These are phyloP conservation scores for Enteromius viviparus DNA, from an alignment of 2,797 vertebrate genomes.

Conservation along the genomic window DNA sequence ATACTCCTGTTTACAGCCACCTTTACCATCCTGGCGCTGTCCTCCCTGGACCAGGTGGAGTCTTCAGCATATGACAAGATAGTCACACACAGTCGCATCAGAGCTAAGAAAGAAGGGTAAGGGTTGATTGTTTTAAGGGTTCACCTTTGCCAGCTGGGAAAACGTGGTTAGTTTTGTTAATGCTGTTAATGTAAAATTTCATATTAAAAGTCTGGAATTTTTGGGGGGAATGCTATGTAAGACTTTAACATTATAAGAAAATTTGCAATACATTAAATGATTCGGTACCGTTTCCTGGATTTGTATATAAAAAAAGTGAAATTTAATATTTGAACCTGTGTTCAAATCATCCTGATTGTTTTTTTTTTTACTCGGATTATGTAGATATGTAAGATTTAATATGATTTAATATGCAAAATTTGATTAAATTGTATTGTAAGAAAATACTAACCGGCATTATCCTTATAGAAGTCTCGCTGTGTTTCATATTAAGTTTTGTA, in stretches of 20 bases:
- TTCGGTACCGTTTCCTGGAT: background rate
- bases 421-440: background rate
- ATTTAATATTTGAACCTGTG: background rate
- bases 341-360: background rate
- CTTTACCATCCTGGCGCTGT: constrained; percentile 77
- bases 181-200: background rate
- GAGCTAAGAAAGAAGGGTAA: constrained; percentile 94
- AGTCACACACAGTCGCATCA: constrained; percentile 92
- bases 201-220: background rate
- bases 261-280: background rate
- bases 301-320: background rate
- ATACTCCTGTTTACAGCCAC: constrained; percentile 74
- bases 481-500: background rate
- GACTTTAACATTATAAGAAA: background rate
- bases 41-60: constrained; percentile 77
- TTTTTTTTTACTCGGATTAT: background rate
- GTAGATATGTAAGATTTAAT: background rate
- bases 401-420: background rate
- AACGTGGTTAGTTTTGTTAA: background rate
- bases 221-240: background rate
- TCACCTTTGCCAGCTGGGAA: background rate
- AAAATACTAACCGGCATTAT: background rate
- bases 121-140: constrained; percentile 56
- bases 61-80: constrained; percentile 95
- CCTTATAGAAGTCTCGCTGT: background rate